phyloP scores from a whole-genome alignment of 2,888 invertebrate genomes.

The Erebia epiphron region DNA sequence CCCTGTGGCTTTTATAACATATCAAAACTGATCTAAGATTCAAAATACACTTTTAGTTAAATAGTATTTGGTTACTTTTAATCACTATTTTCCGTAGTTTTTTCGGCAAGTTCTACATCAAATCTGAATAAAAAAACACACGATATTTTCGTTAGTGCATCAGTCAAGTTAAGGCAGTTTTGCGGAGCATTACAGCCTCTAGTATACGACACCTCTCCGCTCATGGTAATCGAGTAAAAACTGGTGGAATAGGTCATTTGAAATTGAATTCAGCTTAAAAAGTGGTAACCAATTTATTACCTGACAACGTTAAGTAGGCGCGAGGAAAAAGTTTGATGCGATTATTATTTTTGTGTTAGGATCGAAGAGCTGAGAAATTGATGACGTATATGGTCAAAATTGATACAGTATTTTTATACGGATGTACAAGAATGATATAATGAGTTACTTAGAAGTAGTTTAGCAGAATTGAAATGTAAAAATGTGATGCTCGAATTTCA shows the following conservation, averaged over 20 bases:
- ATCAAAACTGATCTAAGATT: too few species aligned
- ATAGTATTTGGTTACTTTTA: too few species aligned
- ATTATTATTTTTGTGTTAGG: slow-evolving; percentile 12
- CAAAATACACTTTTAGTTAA: too few species aligned
- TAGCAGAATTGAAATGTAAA: background rate
- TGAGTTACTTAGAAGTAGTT: background rate
- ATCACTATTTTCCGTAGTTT: too few species aligned
- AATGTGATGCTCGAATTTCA: too few species aligned
- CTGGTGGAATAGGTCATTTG: slow-evolving; percentile 26
- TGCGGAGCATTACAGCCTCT: background rate
- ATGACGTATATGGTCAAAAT: slow-evolving; percentile 14
- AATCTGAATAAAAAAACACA: too few species aligned
- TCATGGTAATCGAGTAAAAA: slow-evolving; percentile 26
- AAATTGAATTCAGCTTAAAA: slow-evolving; percentile 21
- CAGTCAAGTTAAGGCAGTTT: background rate
- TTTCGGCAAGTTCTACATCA: too few species aligned
- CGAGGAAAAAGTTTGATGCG: slow-evolving; percentile 9
- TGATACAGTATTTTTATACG: background rate
- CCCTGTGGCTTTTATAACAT: too few species aligned
- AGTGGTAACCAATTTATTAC: slow-evolving; percentile 11
- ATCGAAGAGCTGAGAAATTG: slow-evolving; percentile 7
- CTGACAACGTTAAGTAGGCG: slow-evolving; percentile 14
- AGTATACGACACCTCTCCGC: background rate
- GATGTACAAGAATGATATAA: background rate
- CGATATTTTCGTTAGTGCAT: background rate